These are phyloP conservation scores for Caenorhabditis japonica DNA, from an alignment of 2,888 invertebrate species.

Conservation along the genomic window DNA sequence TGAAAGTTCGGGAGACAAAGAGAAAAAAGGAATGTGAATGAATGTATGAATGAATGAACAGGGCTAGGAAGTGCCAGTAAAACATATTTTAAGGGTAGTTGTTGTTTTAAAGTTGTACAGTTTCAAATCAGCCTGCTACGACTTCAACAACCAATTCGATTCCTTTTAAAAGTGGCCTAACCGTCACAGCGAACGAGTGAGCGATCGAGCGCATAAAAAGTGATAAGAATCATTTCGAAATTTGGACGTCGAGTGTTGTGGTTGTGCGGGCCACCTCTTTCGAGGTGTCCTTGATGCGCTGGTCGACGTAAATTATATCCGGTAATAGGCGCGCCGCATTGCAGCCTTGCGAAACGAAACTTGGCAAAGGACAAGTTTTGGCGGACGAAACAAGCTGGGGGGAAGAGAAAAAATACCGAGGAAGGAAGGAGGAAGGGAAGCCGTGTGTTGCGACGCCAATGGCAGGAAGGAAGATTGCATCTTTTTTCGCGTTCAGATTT, in stretches of 20 bases:
- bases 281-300: conserved; percentile 43
- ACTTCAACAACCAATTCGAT: background rate
- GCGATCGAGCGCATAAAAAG: conserved; percentile 19
- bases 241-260: conserved; percentile 11
- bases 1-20: conserved; percentile 43
- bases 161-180: conserved; percentile 12
- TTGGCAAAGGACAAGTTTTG: conserved; percentile 59
- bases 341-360: conserved; percentile 44
- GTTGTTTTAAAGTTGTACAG: too few species aligned
- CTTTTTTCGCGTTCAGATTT: too few species aligned
- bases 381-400: conserved; percentile 39
- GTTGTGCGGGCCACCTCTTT: background rate
- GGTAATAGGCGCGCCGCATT: conserved; percentile 50
- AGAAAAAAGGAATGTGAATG: conserved; percentile 3
- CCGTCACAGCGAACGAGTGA: conserved; percentile 1
- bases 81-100: too few species aligned
- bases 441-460: conserved; percentile 3
- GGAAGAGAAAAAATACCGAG: background rate
- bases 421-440: conserved; percentile 18
- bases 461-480: background rate
- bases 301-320: conserved; percentile 49
- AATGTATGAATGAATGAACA: background rate
- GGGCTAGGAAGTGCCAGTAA: background rate
- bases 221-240: conserved; percentile 29
- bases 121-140: too few species aligned